Percentiles rank a stretch among this genome's conserved stretches.
Conservation (phyloP, 2,888 invertebrate genomes). For the Xanthorhoe spadicearia region DNA sequence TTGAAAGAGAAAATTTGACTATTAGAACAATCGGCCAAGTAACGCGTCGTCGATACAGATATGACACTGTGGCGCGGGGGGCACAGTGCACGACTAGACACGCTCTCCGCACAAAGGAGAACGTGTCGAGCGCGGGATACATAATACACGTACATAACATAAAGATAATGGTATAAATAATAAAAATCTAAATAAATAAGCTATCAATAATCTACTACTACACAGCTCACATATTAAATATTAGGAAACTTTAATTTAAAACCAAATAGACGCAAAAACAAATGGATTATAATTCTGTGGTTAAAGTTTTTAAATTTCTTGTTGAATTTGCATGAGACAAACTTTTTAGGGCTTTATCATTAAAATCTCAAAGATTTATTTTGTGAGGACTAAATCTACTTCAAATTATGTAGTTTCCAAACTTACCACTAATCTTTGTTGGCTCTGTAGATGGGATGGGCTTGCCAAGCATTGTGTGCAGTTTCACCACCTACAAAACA, state of each 20-base stretch:
- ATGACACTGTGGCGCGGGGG: conserved; percentile 77
- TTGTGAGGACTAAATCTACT: neutral
- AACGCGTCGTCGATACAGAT: conserved; percentile 75
- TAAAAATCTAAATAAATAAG: neutral
- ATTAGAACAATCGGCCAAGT: conserved; percentile 58
- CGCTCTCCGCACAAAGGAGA: conserved; percentile 63
- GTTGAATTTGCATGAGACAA: neutral
- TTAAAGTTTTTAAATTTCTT: neutral
- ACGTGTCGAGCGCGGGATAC: conserved; percentile 53
- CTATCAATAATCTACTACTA: neutral
- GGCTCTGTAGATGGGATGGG: conserved; percentile 98
- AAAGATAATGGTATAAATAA: neutral
- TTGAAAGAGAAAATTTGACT: conserved; percentile 77
- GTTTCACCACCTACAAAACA: conserved; percentile 90
- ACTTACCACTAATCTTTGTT: conserved; percentile 87
- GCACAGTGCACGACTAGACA: conserved; percentile 59
- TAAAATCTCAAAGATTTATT: neutral
- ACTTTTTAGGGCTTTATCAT: neutral
- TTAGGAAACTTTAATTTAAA: neutral
- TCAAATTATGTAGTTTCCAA: neutral
- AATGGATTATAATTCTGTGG: neutral
- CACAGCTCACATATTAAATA: neutral
- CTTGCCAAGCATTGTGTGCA: conserved; percentile 98
- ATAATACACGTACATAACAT: neutral
- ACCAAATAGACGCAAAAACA: neutral